Evolutionary conservation across 2,797 vertebrate genomes (phyloP).

Genomic region (Characodon lateralis): DNA sequence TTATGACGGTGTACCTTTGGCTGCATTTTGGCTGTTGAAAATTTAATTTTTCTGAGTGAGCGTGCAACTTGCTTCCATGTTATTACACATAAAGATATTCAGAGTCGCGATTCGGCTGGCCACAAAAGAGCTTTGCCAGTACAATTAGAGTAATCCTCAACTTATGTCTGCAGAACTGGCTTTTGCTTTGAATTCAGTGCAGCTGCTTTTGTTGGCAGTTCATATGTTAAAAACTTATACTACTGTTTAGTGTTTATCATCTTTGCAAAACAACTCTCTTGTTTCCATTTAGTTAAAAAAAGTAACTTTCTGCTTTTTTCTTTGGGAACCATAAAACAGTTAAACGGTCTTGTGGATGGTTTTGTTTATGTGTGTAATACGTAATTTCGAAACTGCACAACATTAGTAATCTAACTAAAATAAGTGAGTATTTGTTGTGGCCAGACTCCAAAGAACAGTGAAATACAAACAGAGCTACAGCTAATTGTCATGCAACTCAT

Average conservation of each 20-base stretch:
- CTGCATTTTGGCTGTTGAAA: conserved; percentile 34
- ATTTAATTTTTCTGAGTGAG: conserved; percentile 25
- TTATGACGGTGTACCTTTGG: conserved; percentile 28
- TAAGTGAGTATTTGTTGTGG: conserved; percentile 32
- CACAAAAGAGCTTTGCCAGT: conserved; percentile 41
- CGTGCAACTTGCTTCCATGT: conserved; percentile 43
- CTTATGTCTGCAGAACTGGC: conserved; percentile 40
- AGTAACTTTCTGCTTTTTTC: conserved; percentile 26
- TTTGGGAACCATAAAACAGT: conserved; percentile 43
- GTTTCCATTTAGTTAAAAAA: neutral
- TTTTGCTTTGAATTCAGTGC: conserved; percentile 50
- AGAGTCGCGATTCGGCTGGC: conserved; percentile 35
- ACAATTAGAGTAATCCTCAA: conserved; percentile 54
- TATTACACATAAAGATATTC: conserved; percentile 45
- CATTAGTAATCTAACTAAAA: conserved; percentile 14
- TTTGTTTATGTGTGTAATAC: conserved; percentile 46
- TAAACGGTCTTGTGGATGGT: conserved; percentile 30
- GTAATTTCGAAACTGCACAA: conserved; percentile 20
- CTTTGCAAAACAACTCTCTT: conserved; percentile 17
- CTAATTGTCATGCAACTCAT: conserved; percentile 25
- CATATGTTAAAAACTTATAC: conserved; percentile 19
- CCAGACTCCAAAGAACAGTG: conserved; percentile 14
- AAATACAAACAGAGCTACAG: conserved; percentile 15
- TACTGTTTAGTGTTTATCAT: conserved; percentile 27
- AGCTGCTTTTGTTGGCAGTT: conserved; percentile 58